These are phyloP conservation scores for Saccostrea glomerata DNA, from an alignment of 1,140 invertebrate genomes.

Conservation along the genomic window DNA sequence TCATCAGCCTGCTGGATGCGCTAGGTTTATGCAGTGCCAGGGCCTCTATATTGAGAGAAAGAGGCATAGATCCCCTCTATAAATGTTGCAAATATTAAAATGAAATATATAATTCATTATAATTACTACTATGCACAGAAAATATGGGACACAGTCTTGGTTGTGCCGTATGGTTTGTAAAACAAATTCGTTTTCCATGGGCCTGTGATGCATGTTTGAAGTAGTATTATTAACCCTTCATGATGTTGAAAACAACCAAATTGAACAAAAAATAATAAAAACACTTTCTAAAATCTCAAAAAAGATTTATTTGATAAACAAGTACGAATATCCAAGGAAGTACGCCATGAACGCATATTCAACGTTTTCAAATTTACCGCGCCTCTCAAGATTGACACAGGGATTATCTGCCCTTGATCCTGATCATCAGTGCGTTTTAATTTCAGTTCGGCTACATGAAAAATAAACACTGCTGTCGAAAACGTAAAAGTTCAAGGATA, in stretches of 20 bases:
- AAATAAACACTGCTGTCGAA: not conserved
- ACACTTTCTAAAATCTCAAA: not conserved
- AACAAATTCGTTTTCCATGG: not conserved
- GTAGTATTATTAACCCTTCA: not conserved
- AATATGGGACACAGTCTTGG: too few relatives aligned
- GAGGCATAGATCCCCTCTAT: too few relatives aligned
- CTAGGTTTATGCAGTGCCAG: too few relatives aligned
- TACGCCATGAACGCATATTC: not conserved
- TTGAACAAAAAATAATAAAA: not conserved
- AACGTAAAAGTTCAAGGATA: not conserved
- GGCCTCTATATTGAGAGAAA: too few relatives aligned
- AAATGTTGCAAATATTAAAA: too few relatives aligned
- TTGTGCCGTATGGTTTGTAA: not conserved
- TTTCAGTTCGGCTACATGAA: not conserved
- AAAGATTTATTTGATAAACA: not conserved
- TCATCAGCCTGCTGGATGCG: too few relatives aligned
- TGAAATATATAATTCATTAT: too few relatives aligned
- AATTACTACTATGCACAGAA: too few relatives aligned
- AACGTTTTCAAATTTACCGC: not conserved
- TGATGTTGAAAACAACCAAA: not conserved
- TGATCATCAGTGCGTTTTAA: not conserved
- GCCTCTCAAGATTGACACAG: not conserved
- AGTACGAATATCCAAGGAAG: not conserved
- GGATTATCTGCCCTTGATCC: constrained; percentile 25
- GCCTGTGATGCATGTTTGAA: not conserved